Percentiles rank a stretch among this genome's conserved stretches.
Evolutionary conservation across 2,797 vertebrate species (phyloP).

Genomic region (Kryptopterus vitreolus): DNA sequence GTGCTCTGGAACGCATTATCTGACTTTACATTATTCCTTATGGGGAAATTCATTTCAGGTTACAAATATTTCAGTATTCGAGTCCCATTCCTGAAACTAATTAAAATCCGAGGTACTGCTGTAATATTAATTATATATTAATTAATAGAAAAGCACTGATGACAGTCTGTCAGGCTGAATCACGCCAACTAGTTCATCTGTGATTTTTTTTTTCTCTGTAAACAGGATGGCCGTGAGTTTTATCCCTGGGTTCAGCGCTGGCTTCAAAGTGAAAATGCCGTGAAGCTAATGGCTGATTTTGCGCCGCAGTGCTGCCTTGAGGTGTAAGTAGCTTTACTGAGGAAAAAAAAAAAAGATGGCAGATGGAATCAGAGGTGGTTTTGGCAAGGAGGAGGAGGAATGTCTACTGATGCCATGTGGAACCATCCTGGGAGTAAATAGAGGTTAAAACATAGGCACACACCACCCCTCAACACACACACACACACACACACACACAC

Average conservation of each 20-base stretch:
- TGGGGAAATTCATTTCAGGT: too few species aligned
- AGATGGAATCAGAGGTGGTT: slow-evolving; percentile 29
- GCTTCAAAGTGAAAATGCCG: background rate
- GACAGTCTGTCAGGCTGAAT: background rate
- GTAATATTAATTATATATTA: too few species aligned
- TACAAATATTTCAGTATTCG: too few species aligned
- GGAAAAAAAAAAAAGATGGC: background rate
- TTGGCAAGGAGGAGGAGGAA: slow-evolving; percentile 21
- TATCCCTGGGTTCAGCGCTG: background rate
- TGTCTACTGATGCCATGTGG: slow-evolving; percentile 27
- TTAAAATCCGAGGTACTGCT: too few species aligned
- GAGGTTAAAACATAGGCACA: slow-evolving; percentile 20
- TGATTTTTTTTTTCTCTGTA: background rate
- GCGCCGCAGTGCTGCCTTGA: background rate
- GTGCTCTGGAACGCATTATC: too few species aligned
- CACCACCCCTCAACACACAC: slow-evolving; percentile 30
- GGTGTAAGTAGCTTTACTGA: slow-evolving; percentile 3
- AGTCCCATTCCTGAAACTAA: too few species aligned
- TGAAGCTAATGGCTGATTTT: background rate
- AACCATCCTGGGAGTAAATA: slow-evolving; percentile 33
- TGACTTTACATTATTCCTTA: too few species aligned
- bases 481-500: slow-evolving; percentile 39
- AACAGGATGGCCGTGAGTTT: background rate
- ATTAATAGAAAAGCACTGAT: too few species aligned
- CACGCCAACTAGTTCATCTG: background rate